These are phyloP conservation scores for Salarias fasciatus DNA, from an alignment of 2,797 vertebrate genomes.

Conservation along the genomic window DNA sequence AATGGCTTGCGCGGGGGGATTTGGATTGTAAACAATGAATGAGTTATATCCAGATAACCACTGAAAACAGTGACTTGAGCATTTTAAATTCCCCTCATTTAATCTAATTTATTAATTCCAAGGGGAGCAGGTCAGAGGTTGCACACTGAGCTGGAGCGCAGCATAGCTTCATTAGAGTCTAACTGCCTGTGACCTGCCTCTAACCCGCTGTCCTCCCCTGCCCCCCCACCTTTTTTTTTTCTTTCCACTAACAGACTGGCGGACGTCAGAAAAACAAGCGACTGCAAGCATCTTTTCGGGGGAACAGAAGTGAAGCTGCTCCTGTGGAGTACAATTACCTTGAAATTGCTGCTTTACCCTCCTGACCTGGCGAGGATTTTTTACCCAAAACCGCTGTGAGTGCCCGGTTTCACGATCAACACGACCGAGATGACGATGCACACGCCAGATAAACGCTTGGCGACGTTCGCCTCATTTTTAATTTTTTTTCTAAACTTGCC, in stretches of 20 bases:
- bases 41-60: neutral
- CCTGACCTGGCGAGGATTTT: constrained; percentile 64
- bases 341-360: constrained; percentile 60
- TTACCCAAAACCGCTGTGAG: constrained; percentile 70
- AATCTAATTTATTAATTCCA: constrained; percentile 16
- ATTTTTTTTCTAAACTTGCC: constrained; percentile 34
- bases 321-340: constrained; percentile 70
- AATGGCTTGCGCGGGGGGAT: constrained; percentile 24
- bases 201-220: constrained; percentile 62
- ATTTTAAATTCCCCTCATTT: constrained; percentile 20
- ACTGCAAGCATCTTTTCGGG: constrained; percentile 43
- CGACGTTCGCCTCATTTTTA: constrained; percentile 9
- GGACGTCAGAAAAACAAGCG: constrained; percentile 54
- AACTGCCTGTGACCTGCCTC: constrained; percentile 29
- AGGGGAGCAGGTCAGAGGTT: constrained; percentile 41
- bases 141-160: constrained; percentile 12
- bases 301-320: constrained; percentile 61
- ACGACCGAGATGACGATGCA: constrained; percentile 23
- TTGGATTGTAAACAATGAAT: constrained; percentile 16
- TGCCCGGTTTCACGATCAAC: constrained; percentile 34
- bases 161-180: constrained; percentile 40
- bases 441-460: constrained; percentile 21
- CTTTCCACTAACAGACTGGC: constrained; percentile 59
- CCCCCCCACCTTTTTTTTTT: constrained; percentile 22
- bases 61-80: neutral